Evolutionary conservation across 2,888 invertebrate genomes (phyloP).

Genomic region (Luffia ferchaultella): DNA sequence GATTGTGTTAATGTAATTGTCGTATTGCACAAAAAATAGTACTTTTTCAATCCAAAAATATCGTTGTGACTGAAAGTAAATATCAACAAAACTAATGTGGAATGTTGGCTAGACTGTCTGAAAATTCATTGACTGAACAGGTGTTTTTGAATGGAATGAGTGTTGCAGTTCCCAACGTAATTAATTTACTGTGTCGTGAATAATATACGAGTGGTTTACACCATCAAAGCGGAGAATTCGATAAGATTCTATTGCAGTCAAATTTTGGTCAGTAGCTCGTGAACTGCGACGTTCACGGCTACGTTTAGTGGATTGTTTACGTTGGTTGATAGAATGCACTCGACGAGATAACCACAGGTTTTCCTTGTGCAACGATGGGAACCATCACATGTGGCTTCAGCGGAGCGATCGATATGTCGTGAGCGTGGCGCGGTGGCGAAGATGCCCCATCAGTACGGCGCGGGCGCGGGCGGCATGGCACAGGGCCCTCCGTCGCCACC

Average conservation of each 20-base stretch:
- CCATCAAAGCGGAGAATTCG: constrained; percentile 5
- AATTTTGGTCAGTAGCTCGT: background rate
- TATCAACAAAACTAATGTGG: constrained; percentile 19
- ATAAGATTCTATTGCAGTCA: background rate
- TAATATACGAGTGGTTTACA: constrained; percentile 60
- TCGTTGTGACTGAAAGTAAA: constrained; percentile 40
- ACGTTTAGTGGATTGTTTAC: background rate
- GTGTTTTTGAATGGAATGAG: constrained; percentile 78
- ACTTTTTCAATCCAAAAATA: no score
- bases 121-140: constrained; percentile 77
- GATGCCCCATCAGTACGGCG: constrained; percentile 85
- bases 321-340: background rate
- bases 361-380: constrained; percentile 14
- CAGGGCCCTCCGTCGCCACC: constrained; percentile 78
- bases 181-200: constrained; percentile 58
- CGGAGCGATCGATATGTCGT: constrained; percentile 23
- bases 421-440: constrained; percentile 54
- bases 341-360: constrained; percentile 22
- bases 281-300: no score
- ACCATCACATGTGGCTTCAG: constrained; percentile 19
- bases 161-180: constrained; percentile 58
- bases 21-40: no score
- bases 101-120: constrained; percentile 68
- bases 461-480: constrained; percentile 72
- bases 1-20: no score